These are phyloP conservation scores for Harlomillsia oculata DNA, from an alignment of 1,140 invertebrate genomes.

Conservation along the genomic window DNA sequence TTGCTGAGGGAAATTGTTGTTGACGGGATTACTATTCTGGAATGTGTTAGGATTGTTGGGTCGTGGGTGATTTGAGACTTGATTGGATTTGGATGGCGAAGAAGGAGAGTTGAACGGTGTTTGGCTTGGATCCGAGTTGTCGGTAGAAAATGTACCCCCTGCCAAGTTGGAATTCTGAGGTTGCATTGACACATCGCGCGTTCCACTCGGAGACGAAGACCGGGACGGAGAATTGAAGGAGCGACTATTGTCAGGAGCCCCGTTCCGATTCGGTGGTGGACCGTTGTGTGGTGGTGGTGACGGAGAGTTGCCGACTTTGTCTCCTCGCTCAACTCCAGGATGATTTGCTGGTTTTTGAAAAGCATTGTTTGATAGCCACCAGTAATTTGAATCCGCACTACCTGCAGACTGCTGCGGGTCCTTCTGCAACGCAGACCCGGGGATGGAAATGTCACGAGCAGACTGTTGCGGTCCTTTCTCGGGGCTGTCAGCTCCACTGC, in stretches of 20 bases:
- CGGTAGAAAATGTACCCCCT: no score
- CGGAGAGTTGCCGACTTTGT: not conserved
- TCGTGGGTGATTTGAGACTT: not conserved
- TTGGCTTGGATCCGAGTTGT: no score
- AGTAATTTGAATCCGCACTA: constrained; percentile 18
- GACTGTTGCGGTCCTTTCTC: constrained; percentile 3
- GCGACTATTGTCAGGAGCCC: no score
- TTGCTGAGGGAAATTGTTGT: constrained; percentile 1
- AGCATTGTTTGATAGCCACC: constrained; percentile 28
- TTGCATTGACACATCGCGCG: no score
- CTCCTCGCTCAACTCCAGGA: constrained; percentile 27
- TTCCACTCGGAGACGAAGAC: no score
- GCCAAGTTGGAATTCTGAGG: no score
- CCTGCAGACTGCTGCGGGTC: constrained; percentile 11
- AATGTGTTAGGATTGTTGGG: not conserved
- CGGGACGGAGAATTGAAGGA: no score
- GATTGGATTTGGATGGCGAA: not conserved
- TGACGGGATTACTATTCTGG: not conserved
- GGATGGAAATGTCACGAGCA: constrained; percentile 9
- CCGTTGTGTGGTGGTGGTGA: not conserved
- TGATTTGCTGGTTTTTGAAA: constrained; percentile 32
- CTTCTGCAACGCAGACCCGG: no score
- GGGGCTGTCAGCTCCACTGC: constrained; percentile 2
- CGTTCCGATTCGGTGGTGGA: not conserved
- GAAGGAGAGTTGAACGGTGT: no score